Conservation (phyloP, 2,113 vertebrate genomes). For the Petrocephalus microphthalmus region DNA sequence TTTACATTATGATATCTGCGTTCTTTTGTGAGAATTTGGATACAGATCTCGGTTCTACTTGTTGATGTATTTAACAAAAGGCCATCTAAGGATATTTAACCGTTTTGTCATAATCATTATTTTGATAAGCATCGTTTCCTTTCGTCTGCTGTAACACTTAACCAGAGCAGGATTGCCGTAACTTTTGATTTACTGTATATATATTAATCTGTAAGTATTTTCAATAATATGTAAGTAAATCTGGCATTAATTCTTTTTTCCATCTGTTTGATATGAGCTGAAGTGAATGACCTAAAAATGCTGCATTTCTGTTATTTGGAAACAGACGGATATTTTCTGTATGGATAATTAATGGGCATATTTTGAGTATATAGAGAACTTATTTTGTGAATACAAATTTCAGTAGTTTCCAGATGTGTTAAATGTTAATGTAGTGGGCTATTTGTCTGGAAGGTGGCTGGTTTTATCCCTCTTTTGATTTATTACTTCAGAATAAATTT, state of each 20-base stretch:
- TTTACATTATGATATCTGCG: neutral
- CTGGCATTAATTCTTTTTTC: neutral
- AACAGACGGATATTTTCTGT: neutral
- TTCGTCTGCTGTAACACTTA: neutral
- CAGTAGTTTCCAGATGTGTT: neutral
- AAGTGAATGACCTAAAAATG: neutral
- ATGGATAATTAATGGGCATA: neutral
- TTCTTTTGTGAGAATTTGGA: neutral
- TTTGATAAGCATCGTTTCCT: neutral
- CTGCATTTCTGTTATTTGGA: neutral
- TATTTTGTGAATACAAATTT: neutral
- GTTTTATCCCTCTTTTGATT: neutral
- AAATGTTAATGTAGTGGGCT: neutral
- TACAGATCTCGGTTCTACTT: neutral
- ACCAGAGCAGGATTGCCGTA: neutral
- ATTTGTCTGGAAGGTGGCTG: neutral
- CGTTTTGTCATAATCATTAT: neutral
- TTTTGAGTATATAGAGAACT: neutral
- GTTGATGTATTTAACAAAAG: neutral
- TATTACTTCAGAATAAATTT: neutral
- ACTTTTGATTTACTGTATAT: neutral
- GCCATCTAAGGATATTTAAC: neutral
- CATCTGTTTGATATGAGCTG: neutral
- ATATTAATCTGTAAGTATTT: neutral
- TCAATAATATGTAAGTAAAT: neutral